Base-by-base conservation (phyloP, 2,797 vertebrate genomes). In the Syncerus caffer region DNA sequence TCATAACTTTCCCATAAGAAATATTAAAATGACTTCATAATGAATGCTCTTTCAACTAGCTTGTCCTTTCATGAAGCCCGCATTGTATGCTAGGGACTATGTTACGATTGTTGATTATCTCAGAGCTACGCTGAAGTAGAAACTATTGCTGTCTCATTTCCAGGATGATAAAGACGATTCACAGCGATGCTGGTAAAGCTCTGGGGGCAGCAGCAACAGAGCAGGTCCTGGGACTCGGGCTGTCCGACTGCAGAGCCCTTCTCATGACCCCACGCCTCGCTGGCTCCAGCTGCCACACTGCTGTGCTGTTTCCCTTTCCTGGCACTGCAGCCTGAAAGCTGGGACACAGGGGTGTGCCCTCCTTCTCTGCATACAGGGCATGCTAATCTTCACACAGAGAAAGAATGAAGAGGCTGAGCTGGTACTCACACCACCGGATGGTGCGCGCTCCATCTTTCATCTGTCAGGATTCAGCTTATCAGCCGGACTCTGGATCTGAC, bases 221-320 rank as follows among this genome's bases (percentile, higher is more conserved):
- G 1, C n/a, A 82, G 31, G 25, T 11, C 5, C 34, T 1, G 1
- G 12, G 15, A 2, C 14, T 11, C 13, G 0, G 19, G 42, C 23
- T 45, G 6, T 38, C n/a, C 34, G n/a, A 34, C n/a, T 6, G 25
- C 15, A 19, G 34, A 38, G 12, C 14, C 60, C n/a, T 1, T 12
- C 31, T n/a, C 3, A 0, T 27, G 38, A 11, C 57, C 25, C 23
- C 57, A 17, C 0, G 12, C n/a, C 60, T 87, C 8, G 0, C 6
- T 0, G 23, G 23, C 71, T 45, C n/a, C 15, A 29, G 51, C 8
- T 29, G 25, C 58, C 23, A 14, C 38, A 10, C 16, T n/a, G 38
- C 19, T 55, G 50, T 8, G 3, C 9, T 7, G 9, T 5, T 31
- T 10, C 27, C 13, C 60, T 10, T n/a, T 42, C 12, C 25, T 6